Evolutionary conservation across 2,113 vertebrate species (phyloP).

Genomic region (Ovis aries): ARS-UI_Ramb_v3.0 NC_056071.1:24832001-24832500

Average conservation of each 20-base stretch:
- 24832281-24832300: not conserved
- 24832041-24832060: not conserved
- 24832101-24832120: not conserved
- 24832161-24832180: not conserved
- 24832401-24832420: accelerated
- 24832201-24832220: not conserved
- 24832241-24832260: not conserved
- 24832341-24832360: not conserved
- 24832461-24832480: not conserved
- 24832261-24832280: not conserved
- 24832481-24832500: not conserved
- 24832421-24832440: not conserved
- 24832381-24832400: not conserved
- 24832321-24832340: not conserved
- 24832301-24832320: not conserved
- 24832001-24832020: not conserved
- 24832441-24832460: not conserved
- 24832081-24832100: not conserved
- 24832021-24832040: not conserved
- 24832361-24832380: not conserved
- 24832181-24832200: not conserved
- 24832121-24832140: not conserved
- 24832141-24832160: not conserved
- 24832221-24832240: not conserved
- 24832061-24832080: not conserved